Conservation (phyloP, 2,113 vertebrate genomes). For the Ibidorhyncha struthersii region DNA sequence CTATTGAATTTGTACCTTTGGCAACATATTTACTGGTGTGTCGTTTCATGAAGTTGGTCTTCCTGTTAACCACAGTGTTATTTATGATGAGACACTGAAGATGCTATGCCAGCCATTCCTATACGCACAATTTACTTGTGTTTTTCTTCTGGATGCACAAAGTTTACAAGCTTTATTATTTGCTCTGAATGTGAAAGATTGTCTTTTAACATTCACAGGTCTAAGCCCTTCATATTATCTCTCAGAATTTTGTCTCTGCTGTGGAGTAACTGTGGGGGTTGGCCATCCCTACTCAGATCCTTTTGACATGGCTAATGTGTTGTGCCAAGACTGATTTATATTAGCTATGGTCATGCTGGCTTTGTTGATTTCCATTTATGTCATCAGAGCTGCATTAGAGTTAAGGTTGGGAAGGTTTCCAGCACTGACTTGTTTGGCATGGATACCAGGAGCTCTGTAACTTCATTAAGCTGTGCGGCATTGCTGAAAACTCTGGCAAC, state of each 20-base stretch:
- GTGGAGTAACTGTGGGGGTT: background rate
- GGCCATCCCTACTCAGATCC: background rate
- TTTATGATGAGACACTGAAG: background rate
- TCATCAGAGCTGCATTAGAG: background rate
- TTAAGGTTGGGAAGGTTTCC: background rate
- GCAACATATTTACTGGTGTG: background rate
- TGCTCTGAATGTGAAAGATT: background rate
- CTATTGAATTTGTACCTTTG: slow-evolving; percentile 12
- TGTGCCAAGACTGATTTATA: background rate
- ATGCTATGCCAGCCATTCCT: background rate
- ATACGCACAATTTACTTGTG: background rate
- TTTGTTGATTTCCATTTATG: background rate
- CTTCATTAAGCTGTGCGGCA: background rate
- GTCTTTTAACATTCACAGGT: background rate
- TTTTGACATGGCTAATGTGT: background rate
- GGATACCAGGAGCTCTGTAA: background rate
- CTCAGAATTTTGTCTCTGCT: background rate
- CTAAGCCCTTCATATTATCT: background rate
- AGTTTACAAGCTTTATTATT: background rate
- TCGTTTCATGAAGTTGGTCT: background rate
- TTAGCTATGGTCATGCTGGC: background rate
- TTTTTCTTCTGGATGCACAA: background rate
- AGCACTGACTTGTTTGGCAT: background rate
- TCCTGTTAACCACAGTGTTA: background rate
- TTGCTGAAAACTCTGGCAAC: background rate